phyloP scores from a whole-genome alignment of 2,113 vertebrate species.

The Percina caprodes region DNA sequence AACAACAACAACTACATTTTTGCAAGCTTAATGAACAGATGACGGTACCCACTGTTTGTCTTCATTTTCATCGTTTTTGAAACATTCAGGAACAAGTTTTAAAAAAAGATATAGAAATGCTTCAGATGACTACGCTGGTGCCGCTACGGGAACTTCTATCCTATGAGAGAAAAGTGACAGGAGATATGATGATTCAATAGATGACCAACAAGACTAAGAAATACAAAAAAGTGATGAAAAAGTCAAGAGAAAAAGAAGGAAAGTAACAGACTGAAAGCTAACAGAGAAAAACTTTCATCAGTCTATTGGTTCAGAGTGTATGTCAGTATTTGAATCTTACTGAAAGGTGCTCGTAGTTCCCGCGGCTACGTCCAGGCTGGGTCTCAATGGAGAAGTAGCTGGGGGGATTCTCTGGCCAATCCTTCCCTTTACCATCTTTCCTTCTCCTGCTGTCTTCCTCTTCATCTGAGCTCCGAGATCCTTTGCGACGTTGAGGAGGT shows the following conservation, averaged over 20 bases:
- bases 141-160: constrained; percentile 93
- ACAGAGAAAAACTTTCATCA: neutral
- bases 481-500: constrained; percentile 71
- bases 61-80: constrained; percentile 57
- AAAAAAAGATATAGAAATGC: constrained; percentile 44
- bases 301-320: neutral
- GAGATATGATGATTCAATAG: neutral
- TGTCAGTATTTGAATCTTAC: constrained; percentile 83
- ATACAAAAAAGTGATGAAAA: neutral
- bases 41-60: constrained; percentile 31
- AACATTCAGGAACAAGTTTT: constrained; percentile 49
- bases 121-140: constrained; percentile 91
- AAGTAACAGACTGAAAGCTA: neutral
- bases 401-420: constrained; percentile 92
- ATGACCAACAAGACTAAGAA: neutral
- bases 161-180: constrained; percentile 80
- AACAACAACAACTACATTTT: constrained; percentile 1
- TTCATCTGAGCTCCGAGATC: constrained; percentile 91
- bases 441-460: constrained; percentile 80
- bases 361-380: constrained; percentile 76
- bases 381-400: constrained; percentile 92
- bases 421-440: constrained; percentile 66
- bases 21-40: constrained; percentile 22
- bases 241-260: neutral
- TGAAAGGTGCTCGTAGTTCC: constrained; percentile 80